Percentiles rank a stretch among this genome's conserved stretches.
These are phyloP conservation scores for Agrotis puta DNA, from an alignment of 2,888 invertebrate genomes.

Conservation along the genomic window DNA sequence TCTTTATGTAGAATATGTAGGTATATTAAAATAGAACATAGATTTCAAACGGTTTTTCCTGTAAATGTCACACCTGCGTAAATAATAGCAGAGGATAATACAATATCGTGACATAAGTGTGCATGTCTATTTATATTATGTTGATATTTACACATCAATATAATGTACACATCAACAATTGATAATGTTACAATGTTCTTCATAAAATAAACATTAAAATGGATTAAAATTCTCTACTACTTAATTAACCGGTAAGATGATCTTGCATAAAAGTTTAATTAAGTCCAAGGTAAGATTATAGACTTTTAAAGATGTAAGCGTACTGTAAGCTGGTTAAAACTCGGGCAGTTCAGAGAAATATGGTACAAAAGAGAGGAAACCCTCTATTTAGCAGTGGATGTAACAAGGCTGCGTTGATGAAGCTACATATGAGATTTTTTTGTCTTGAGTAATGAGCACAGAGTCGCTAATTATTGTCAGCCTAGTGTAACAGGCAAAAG, in stretches of 20 bases:
- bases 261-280: neutral
- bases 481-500: too few relatives aligned
- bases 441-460: too few relatives aligned
- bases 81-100: neutral
- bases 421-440: too few relatives aligned
- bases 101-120: neutral
- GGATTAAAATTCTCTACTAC: neutral
- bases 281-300: too few relatives aligned
- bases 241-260: neutral
- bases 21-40: neutral
- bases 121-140: neutral
- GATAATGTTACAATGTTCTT: neutral
- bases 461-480: too few relatives aligned
- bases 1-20: too few relatives aligned
- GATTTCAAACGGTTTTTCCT: neutral
- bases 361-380: too few relatives aligned
- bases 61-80: neutral
- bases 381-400: too few relatives aligned
- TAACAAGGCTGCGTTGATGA: too few relatives aligned
- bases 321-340: too few relatives aligned
- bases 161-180: slow-evolving; percentile 14
- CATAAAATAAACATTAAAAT: neutral
- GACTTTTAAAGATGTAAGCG: too few relatives aligned
- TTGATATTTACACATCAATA: slow-evolving; percentile 10
- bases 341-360: too few relatives aligned